These are phyloP conservation scores for Machimus atricapillus DNA, from an alignment of 2,888 invertebrate species.

Conservation along the genomic window DNA sequence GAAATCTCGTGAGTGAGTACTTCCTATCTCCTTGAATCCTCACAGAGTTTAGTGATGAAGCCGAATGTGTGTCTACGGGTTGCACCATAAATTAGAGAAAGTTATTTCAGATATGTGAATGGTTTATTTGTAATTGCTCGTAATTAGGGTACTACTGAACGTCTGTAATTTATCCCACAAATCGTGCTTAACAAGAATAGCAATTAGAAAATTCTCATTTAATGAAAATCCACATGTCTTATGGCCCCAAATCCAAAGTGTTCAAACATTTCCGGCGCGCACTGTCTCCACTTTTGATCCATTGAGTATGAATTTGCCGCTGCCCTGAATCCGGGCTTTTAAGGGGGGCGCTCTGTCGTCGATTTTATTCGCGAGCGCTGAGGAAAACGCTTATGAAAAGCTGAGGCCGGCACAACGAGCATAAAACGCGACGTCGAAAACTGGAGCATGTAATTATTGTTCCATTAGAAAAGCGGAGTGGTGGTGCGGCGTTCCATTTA, in stretches of 20 bases:
- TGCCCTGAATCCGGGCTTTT: background rate
- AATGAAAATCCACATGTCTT: background rate
- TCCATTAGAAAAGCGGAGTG: background rate
- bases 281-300: background rate
- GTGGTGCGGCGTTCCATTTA: slow-evolving; percentile 6
- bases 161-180: background rate
- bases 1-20: background rate
- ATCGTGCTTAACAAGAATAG: background rate
- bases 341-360: background rate
- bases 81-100: background rate
- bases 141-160: background rate
- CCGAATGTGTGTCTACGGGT: background rate
- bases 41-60: background rate
- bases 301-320: background rate
- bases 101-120: background rate
- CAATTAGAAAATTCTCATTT: background rate
- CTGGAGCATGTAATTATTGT: slow-evolving; percentile 20
- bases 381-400: background rate
- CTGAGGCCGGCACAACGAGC: background rate
- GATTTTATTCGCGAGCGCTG: background rate
- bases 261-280: background rate
- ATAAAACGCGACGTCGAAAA: background rate
- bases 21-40: background rate
- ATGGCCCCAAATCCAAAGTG: background rate
- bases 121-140: background rate